Percentiles rank a stretch among this genome's conserved stretches.
phyloP scores from a whole-genome alignment of 2,888 invertebrate species.

The Pyrrhia umbra region DNA sequence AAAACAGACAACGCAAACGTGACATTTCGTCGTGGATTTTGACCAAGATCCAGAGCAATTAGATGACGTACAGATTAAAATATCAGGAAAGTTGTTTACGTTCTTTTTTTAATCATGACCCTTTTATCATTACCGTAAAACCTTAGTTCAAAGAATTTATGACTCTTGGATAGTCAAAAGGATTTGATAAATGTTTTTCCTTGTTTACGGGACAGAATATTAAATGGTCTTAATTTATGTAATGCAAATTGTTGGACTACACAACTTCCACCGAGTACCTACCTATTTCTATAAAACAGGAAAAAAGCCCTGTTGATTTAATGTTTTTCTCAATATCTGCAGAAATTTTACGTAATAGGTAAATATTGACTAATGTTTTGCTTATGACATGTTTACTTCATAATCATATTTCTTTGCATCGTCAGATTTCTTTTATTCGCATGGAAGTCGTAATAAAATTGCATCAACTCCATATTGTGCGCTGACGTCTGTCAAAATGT shows the following conservation, averaged over 20 bases:
- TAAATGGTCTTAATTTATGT: no score
- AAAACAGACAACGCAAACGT: not conserved
- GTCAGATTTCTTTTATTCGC: constrained; percentile 16
- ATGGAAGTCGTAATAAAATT: constrained; percentile 37
- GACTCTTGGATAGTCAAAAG: constrained; percentile 2
- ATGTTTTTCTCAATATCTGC: constrained; percentile 21
- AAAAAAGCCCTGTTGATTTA: constrained; percentile 28
- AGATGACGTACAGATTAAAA: no score
- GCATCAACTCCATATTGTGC: constrained; percentile 25
- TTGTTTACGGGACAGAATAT: constrained; percentile 29
- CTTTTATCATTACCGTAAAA: no score
- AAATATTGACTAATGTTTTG: constrained; percentile 11
- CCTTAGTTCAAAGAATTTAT: no score
- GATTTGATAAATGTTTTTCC: constrained; percentile 35
- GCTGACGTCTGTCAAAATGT: constrained; percentile 42
- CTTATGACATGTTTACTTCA: constrained; percentile 3
- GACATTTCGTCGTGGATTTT: not conserved
- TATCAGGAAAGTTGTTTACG: no score
- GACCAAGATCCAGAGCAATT: no score
- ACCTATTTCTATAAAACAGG: constrained; percentile 29
- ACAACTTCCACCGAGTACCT: constrained; percentile 18
- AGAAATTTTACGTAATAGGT: constrained; percentile 11
- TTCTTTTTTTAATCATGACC: no score
- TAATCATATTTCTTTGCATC: constrained; percentile 19
- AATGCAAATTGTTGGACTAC: constrained; percentile 7